Evolutionary conservation across 2,888 invertebrate genomes (phyloP), one percentile per base, ranked within the genome.

Genomic region (Invenusta paracnida): DNA sequence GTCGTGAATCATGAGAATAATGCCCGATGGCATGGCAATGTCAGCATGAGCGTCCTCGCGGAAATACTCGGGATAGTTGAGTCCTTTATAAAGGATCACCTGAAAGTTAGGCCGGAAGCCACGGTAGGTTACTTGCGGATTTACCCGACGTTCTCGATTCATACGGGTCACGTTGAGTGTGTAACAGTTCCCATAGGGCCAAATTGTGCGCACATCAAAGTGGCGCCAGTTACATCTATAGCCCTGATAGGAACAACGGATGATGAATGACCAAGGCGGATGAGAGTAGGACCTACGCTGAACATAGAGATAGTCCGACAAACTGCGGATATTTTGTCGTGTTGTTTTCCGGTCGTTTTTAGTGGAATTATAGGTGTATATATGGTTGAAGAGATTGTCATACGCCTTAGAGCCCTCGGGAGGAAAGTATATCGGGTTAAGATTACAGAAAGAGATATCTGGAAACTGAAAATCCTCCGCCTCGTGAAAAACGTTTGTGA

Each of bases 371-470:
- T 29, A 85, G n/a, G 29, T 30, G 1, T 28, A 5, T 5, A 85
- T 79, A 28, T 79, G 25, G 1, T 31, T 5, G 11, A 85, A 13
- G 25, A 85, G 27, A 23, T 29, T 2, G 1, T 29, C 2, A 25
- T 85, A 86, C 5, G 48, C 85, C 2, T 66, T 2, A 30, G 86
- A 66, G 1, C 29, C 31, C 23, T 66, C 30, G 2, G 86, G 86
- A 11, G 86, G 86, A 5, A 86, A 29, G 84, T 66, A 86, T 17
- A 86, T 67, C 25, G 86, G 84, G 85, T 86, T 86, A n/a, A 86
- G 29, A 85, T 85, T 85, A 73, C 86, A 86, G 28, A 86, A 31
- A 5, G 86, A 84, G 2, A 86, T 86, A n/a, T 86, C 86, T 0
- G 86, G 86, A 85, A 86, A 86, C 27, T 67, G 29, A 73, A 86